Base-by-base conservation (phyloP, 1,140 invertebrate species). In the Megalopta genalis region DNA sequence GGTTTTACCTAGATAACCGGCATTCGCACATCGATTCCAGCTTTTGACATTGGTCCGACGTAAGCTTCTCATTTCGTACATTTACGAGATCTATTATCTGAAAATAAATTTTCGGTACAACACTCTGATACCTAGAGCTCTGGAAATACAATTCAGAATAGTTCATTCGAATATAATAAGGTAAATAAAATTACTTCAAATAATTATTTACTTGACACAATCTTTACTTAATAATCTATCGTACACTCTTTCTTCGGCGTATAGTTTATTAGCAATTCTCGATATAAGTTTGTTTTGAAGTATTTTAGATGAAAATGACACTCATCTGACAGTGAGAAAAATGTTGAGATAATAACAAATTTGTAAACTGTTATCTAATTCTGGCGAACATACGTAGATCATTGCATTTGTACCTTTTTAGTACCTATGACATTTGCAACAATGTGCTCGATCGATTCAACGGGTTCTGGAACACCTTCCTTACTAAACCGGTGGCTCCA, bases 371-470 rank as follows among this genome's bases (percentile, higher is more conserved):
- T 3, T 21, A 57, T 37, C 8, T 32, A 32, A 32, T 32, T 32
- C 14, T 27, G 9, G n/a, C 21, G 16, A 42, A 1, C 23, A 25
- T n/a, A n/a, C 39, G 9, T 12, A 67, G 49, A 52, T 52, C 52
- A 18, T 18, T 8, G 49, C n/a, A 59, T 27, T 7, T 27, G 8
- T 90, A 92, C 92, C 91, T 91, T 92, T 9, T 75, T 87, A 10
- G 69, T 88, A 39, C 89, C 90, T 69, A 92, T 80, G 27, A 92
- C 81, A 63, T 92, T 91, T 63, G 92, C 90, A 59, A 91, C 68
- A 70, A 93, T 93, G 71, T 92, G 90, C 62, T 92, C 89, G 63
- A 92, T 91, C n/a, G 92, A 93, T 73, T 91, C 89, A 37, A 90
- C 81, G 10, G 92, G 91, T 68, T 93, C 91, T 18, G 90, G 77